Base-by-base conservation (phyloP, 1,140 invertebrate species). In the Anoplophora glabripennis region DNA sequence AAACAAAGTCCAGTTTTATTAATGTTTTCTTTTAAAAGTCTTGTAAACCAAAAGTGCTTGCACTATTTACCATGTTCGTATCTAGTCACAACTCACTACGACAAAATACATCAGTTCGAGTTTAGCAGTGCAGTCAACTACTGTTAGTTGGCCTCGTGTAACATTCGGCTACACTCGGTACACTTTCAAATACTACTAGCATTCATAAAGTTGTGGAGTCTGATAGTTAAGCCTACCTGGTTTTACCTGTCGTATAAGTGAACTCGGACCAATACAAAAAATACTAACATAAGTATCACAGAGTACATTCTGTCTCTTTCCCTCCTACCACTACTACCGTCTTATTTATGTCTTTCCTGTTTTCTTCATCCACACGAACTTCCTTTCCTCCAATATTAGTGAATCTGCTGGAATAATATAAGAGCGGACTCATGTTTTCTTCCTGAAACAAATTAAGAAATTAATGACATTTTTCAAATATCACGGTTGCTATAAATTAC, bases 101-200 rank as follows among this genome's bases (percentile, higher is more conserved):
- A 52, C 49, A 52, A 33, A 1, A 35, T 49, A 49, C 47, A 35
- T 49, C 35, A 35, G 21, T 38, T 36, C 36, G 36, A 52, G 47
- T 52, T 38, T 52, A 52, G 15, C 49, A 52, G 49, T 45, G 49
- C 35, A 52, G 37, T 52, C 34, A 35, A 49, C 49, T 52, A 52
- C 49, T 52, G 49, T 52, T 52, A 52, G 49, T 52, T 52, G 49
- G 34, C 49, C 49, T 37, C 40, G 33, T n/a, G 10, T 49, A 28
- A 28, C 33, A 33, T 33, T 49, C 47, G 47, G 33, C 18, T 34
- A 49, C 33, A 34, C 33, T 49, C 47, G 47, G 47, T 34, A 15
- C 47, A 49, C 33, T 49, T 34, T 34, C 21, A 49, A 28, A 28
- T 28, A 28, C 21, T 28, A 28, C 21, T 28, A 28, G 21, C 47